Base-by-base conservation (phyloP, 2,888 invertebrate genomes). In the Platycheirus rosarum region DNA sequence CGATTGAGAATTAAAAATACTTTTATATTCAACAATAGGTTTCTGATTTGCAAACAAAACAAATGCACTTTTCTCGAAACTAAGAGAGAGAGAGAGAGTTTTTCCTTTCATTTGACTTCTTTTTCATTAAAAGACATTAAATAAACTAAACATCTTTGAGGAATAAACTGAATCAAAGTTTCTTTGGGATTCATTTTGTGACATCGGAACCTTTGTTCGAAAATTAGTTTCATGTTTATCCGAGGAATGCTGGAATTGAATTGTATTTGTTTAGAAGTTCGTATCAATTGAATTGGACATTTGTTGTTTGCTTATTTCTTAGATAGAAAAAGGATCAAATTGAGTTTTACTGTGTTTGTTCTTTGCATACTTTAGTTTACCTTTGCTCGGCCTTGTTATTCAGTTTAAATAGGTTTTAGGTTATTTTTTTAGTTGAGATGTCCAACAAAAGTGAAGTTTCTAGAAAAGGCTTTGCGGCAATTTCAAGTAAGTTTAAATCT, bases 221-320 rank as follows among this genome's bases (percentile, higher is more conserved):
- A 35, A 26, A 18, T 51, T 49, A 11, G 1, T 51, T 26, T n/a
- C 23, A 23, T 20, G 1, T 16, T 0, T 9, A 26, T 7, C 32
- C 1, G 11, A 16, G 11, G 6, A 42, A 14, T 20, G 20, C n/a
- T n/a, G n/a, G n/a, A n/a, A n/a, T 18, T 23, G 7, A 20, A 20
- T 20, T n/a, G 20, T n/a, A 8, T 13, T 55, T 4, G 13, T 5
- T 23, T 20, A 9, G 55, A 55, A 40, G 9, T 23, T 23, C 8
- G 0, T 13, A 55, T 40, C 20, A 55, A 40, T 55, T 6, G 23
- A 51, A 23, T 23, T 6, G 23, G 37, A 14, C n/a, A 18, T n/a
- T n/a, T n/a, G 18, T 0, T 23, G 23, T 23, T 46, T 37, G 37
- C 23, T 55, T 53, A 35, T 55, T 55, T 23, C 5, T 40, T 20